Conservation (phyloP, 2,888 invertebrate genomes). For the Thelaira solivaga region DNA sequence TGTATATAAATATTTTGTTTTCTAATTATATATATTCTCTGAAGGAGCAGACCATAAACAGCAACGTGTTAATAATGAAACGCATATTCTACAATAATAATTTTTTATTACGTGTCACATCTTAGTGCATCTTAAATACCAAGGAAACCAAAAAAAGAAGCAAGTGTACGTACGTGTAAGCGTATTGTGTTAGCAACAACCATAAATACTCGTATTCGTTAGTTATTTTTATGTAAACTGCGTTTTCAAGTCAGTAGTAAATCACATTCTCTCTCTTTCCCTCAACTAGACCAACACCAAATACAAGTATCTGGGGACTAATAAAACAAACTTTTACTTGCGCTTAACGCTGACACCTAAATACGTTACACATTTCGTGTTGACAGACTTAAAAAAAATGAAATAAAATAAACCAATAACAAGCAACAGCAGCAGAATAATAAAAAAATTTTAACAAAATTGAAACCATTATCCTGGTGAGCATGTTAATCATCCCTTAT, state of each 20-base stretch:
- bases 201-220: constrained; percentile 31
- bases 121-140: not conserved
- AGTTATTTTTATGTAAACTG: constrained; percentile 34
- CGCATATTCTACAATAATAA: too few relatives aligned
- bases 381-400: constrained; percentile 20
- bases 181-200: too few relatives aligned
- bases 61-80: too few relatives aligned
- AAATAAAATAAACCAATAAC: not conserved
- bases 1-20: too few relatives aligned
- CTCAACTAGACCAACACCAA: constrained; percentile 61
- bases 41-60: too few relatives aligned
- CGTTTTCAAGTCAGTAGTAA: constrained; percentile 64
- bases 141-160: not conserved
- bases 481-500: constrained; percentile 1
- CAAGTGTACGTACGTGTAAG: not conserved
- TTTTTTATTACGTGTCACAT: too few relatives aligned
- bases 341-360: constrained; percentile 68
- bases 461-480: constrained; percentile 6
- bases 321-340: constrained; percentile 70
- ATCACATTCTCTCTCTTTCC: constrained; percentile 54
- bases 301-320: constrained; percentile 71
- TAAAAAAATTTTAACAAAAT: not conserved
- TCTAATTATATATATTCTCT: too few relatives aligned
- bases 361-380: constrained; percentile 58
- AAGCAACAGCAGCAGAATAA: not conserved